These are phyloP conservation scores for Cordilura impudica DNA, from an alignment of 2,888 invertebrate genomes.

Conservation along the genomic window DNA sequence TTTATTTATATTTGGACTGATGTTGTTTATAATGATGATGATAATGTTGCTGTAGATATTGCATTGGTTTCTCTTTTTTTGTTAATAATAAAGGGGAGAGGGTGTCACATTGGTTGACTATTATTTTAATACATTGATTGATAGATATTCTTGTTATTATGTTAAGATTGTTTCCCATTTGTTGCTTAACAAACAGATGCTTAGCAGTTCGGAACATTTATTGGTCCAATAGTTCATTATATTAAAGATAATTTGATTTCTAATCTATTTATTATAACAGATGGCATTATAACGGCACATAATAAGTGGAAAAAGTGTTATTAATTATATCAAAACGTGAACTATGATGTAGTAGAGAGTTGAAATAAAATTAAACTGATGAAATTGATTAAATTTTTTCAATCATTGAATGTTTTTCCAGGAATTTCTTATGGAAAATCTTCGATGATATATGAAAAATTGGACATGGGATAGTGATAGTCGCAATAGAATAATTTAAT, in stretches of 20 bases:
- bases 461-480: too few species aligned
- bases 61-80: neutral
- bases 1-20: too few species aligned
- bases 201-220: conserved; percentile 51
- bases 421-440: too few species aligned
- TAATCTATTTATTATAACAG: neutral
- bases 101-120: conserved; percentile 3
- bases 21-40: conserved; percentile 1
- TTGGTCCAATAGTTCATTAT: conserved; percentile 57
- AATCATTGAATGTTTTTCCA: too few species aligned
- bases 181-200: conserved; percentile 39
- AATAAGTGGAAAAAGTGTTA: too few species aligned
- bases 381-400: too few species aligned
- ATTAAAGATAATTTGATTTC: conserved; percentile 28
- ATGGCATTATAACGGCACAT: neutral
- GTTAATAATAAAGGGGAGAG: conserved; percentile 27
- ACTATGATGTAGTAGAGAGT: too few species aligned
- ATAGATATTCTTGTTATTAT: neutral
- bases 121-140: conserved; percentile 23
- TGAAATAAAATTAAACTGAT: too few species aligned
- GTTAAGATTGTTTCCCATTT: neutral
- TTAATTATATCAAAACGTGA: too few species aligned
- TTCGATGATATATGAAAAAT: too few species aligned
- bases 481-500: too few species aligned
- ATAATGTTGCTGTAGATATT: conserved; percentile 3